A percentile compares a stretch with the other conserved stretches of the same genome.
Conservation (phyloP, 1,140 invertebrate genomes). For the Sycobia sp. region DNA sequence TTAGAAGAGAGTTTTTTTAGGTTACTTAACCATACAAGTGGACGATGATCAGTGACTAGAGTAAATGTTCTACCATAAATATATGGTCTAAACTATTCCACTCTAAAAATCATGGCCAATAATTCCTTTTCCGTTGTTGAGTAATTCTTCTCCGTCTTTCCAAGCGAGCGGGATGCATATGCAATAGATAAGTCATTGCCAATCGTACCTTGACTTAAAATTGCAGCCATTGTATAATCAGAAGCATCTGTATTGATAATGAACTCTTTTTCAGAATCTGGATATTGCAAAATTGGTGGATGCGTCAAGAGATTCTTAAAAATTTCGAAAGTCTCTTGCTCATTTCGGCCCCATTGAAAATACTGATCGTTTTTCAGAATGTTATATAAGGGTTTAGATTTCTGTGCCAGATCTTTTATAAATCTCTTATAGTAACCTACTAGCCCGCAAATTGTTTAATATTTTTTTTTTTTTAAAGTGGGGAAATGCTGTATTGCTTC, state of each 20-base stretch:
- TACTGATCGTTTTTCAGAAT: too few relatives aligned
- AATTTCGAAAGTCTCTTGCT: too few relatives aligned
- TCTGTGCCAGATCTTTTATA: too few relatives aligned
- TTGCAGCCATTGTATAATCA: slow-evolving; percentile 46
- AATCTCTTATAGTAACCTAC: too few relatives aligned
- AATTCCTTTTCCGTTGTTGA: slow-evolving; percentile 49
- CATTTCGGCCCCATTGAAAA: too few relatives aligned
- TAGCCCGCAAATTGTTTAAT: too few relatives aligned
- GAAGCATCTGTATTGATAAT: slow-evolving; percentile 54
- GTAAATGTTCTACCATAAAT: slow-evolving; percentile 47
- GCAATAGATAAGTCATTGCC: slow-evolving; percentile 38
- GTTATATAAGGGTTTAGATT: too few relatives aligned
- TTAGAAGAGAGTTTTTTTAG: slow-evolving; percentile 52
- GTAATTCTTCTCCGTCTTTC: slow-evolving; percentile 46
- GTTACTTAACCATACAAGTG: slow-evolving; percentile 55
- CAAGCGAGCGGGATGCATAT: too few relatives aligned
- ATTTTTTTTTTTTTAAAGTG: too few relatives aligned
- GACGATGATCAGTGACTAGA: slow-evolving; percentile 50
- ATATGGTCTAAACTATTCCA: slow-evolving; percentile 55
- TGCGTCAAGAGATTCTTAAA: too few relatives aligned
- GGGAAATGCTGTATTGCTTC: too few relatives aligned
- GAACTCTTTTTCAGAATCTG: slow-evolving; percentile 50
- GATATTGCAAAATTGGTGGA: too few relatives aligned
- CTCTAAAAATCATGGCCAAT: slow-evolving; percentile 49
- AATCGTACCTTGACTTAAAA: slow-evolving; percentile 46